These are phyloP conservation scores for Anguilla rostrata DNA, from an alignment of 2,113 vertebrate genomes.

Conservation along the genomic window DNA sequence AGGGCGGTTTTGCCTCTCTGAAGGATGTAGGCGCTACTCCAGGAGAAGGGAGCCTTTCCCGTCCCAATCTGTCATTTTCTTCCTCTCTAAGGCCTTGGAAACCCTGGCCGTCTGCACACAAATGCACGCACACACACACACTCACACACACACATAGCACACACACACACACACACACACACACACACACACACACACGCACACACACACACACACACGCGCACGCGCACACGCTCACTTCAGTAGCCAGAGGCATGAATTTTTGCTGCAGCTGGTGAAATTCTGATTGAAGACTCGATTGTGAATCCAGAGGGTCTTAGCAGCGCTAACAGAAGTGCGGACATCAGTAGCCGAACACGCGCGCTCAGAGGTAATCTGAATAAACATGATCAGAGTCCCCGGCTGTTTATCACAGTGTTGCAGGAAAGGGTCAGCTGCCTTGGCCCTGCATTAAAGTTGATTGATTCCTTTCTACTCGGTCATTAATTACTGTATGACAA, in stretches of 20 bases:
- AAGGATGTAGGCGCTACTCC: conserved; percentile 6
- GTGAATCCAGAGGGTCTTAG: conserved; percentile 5
- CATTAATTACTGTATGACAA: conserved; percentile 22
- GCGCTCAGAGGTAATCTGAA: conserved; percentile 6
- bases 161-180: too few species aligned
- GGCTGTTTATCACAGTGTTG: neutral
- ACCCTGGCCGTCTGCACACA: too few species aligned
- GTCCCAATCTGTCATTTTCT: conserved; percentile 25
- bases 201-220: neutral
- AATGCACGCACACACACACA: too few species aligned
- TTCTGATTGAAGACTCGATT: neutral
- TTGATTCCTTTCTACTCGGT: conserved; percentile 12
- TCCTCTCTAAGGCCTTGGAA: neutral
- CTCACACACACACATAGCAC: too few species aligned
- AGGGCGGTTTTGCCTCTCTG: conserved; percentile 25
- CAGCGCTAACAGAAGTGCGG: conserved; percentile 31
- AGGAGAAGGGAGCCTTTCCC: neutral
- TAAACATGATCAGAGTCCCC: neutral
- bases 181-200: too few species aligned
- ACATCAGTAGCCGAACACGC: conserved; percentile 9
- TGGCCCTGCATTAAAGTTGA: neutral
- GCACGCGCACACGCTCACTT: neutral
- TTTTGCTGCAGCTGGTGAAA: neutral
- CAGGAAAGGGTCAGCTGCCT: neutral
- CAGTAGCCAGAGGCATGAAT: neutral